phyloP scores from a whole-genome alignment of 2,888 invertebrate species.

The Microctonus hyperodae region DNA sequence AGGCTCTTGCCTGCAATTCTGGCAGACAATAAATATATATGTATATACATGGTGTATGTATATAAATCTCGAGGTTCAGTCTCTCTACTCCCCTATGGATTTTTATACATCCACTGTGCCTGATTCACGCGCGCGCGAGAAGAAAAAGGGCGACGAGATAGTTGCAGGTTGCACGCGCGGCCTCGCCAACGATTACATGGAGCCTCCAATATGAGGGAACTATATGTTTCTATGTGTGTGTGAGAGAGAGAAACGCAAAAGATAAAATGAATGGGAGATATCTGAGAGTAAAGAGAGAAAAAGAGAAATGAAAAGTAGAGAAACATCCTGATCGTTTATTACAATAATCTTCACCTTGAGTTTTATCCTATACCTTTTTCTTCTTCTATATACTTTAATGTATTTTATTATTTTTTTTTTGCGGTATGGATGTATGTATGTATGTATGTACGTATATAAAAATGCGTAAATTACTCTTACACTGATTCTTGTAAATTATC shows the following conservation, averaged over 20 bases:
- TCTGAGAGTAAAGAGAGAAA: background rate
- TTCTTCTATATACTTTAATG: background rate
- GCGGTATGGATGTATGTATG: too few species aligned
- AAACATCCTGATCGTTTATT: conserved; percentile 18
- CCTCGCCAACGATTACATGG: conserved; percentile 30
- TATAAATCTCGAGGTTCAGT: conserved; percentile 24
- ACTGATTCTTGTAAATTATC: background rate
- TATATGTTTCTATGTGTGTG: too few species aligned
- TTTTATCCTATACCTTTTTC: background rate
- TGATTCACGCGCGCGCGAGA: conserved; percentile 20
- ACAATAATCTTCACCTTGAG: conserved; percentile 14
- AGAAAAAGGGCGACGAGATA: conserved; percentile 24
- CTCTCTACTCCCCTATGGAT: conserved; percentile 28
- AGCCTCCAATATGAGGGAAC: conserved; percentile 17
- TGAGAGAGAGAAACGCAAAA: background rate
- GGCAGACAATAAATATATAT: too few species aligned
- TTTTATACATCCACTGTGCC: conserved; percentile 13
- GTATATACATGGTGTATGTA: background rate
- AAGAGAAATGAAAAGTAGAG: background rate
- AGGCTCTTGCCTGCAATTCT: conserved; percentile 32
- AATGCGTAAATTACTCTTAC: too few species aligned
- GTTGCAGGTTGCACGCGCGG: conserved; percentile 27
- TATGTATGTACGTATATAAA: too few species aligned
- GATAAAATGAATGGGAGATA: conserved; percentile 7
- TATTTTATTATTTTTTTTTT: too few species aligned